Conservation (phyloP, 35 echinoderm and acorn worm species). For the Ophiothrix spiculata region DNA sequence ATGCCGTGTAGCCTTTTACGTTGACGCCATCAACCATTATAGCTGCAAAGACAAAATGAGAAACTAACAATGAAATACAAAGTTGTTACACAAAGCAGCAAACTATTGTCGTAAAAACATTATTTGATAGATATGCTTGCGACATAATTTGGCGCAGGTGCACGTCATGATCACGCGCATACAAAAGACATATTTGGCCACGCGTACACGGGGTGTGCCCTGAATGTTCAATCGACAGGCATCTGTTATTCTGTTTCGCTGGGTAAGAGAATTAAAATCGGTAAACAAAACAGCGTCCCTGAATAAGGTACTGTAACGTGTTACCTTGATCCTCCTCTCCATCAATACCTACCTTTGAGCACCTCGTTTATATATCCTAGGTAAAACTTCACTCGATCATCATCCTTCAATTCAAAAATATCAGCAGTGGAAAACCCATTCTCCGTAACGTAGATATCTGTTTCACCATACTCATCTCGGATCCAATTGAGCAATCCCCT, state of each 20-base stretch:
- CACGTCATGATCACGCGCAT: no score
- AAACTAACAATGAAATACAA: no score
- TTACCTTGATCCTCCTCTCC: no score
- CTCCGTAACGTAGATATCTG: conserved; percentile 71
- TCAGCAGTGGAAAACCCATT: conserved; percentile 73
- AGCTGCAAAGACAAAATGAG: conserved; percentile 36
- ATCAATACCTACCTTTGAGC: conserved; percentile 73
- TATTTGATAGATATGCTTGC: no score
- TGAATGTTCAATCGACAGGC: no score
- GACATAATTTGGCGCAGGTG: no score
- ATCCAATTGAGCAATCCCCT: conserved; percentile 73
- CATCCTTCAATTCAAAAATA: conserved; percentile 64
- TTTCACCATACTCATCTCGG: conserved; percentile 53
- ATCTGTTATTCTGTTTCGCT: neutral
- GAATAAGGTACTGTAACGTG: no score
- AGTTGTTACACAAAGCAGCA: no score
- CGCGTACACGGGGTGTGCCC: no score
- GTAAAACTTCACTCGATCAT: conserved; percentile 61
- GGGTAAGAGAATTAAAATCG: neutral
- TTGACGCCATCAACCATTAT: conserved; percentile 62
- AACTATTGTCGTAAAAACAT: no score
- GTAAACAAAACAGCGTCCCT: neutral
- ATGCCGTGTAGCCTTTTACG: conserved; percentile 70
- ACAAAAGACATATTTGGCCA: no score
- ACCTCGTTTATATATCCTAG: conserved; percentile 75